Conservation (phyloP, 2,797 vertebrate species). For the Neostethus bicornis region DNA sequence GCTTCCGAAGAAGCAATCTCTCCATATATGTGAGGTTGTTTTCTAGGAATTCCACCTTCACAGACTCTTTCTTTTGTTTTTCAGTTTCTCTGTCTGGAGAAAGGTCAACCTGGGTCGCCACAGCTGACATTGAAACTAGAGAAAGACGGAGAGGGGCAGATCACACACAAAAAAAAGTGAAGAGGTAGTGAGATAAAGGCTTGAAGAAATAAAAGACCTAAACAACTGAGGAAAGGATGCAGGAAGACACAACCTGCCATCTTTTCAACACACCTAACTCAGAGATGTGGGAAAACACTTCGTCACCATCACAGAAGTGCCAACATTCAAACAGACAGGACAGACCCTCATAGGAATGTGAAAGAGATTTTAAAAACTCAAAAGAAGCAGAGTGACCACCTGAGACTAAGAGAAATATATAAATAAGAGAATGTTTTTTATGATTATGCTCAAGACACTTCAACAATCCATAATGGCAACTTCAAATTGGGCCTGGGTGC, state of each 20-base stretch:
- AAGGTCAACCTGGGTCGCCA: conserved; percentile 74
- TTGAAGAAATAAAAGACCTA: conserved; percentile 31
- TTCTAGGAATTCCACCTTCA: conserved; percentile 85
- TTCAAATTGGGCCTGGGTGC: conserved; percentile 75
- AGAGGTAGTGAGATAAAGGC: conserved; percentile 26
- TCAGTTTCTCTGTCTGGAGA: conserved; percentile 33
- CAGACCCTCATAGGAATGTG: conserved; percentile 41
- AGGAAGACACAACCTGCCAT: conserved; percentile 39
- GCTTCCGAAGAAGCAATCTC: conserved; percentile 89
- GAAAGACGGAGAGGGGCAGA: conserved; percentile 24
- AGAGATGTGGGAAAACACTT: conserved; percentile 64
- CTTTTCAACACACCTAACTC: conserved; percentile 52
- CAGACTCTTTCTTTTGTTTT: conserved; percentile 55
- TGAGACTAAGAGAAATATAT: conserved; percentile 39
- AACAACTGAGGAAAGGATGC: conserved; percentile 25
- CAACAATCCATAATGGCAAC: conserved; percentile 64
- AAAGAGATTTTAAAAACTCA: conserved; percentile 47
- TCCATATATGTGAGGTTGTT: conserved; percentile 88
- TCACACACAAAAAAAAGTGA: conserved; percentile 34
- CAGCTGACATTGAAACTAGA: conserved; percentile 61
- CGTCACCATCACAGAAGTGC: conserved; percentile 42
- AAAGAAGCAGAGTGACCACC: conserved; percentile 35
- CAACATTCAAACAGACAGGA: conserved; percentile 63
- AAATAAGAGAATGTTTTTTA: conserved; percentile 60
- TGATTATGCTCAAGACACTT: conserved; percentile 70